These are phyloP conservation scores for Gasteruption jaculator DNA, from an alignment of 2,888 invertebrate genomes.

Conservation along the genomic window DNA sequence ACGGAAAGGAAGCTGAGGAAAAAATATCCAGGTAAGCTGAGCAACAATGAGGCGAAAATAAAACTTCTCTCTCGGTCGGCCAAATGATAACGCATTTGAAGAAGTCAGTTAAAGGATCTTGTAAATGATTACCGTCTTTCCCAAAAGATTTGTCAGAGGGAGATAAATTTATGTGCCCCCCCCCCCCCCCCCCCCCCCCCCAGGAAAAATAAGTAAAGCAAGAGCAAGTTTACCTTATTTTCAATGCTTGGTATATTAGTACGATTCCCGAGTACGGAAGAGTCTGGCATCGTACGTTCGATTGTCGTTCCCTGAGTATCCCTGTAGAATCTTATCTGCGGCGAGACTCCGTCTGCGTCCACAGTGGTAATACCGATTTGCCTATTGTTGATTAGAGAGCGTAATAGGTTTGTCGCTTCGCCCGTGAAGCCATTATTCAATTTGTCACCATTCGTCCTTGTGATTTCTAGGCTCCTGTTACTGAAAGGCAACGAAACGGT, in stretches of 20 bases:
- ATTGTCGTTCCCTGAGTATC: slow-evolving; percentile 56
- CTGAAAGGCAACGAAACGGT: slow-evolving; percentile 25
- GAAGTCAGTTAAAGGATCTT: too few species aligned
- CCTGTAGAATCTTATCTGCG: slow-evolving; percentile 60
- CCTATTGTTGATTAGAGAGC: slow-evolving; percentile 73
- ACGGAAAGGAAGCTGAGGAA: too few species aligned
- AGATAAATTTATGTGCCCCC: too few species aligned
- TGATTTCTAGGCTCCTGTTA: slow-evolving; percentile 48
- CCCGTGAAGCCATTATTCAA: slow-evolving; percentile 52
- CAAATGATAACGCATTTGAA: too few species aligned
- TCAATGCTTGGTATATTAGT: slow-evolving; percentile 43
- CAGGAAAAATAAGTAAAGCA: slow-evolving; percentile 2
- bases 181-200: too few species aligned
- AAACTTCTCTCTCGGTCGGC: too few species aligned
- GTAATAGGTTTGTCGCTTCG: slow-evolving; percentile 71
- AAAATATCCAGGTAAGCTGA: too few species aligned
- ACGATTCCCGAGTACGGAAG: slow-evolving; percentile 45
- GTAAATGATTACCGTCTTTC: too few species aligned
- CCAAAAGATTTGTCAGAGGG: too few species aligned
- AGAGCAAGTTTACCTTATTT: slow-evolving; percentile 44
- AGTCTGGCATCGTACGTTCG: slow-evolving; percentile 52
- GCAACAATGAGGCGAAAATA: too few species aligned
- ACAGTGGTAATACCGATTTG: slow-evolving; percentile 64
- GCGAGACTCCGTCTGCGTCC: slow-evolving; percentile 41
- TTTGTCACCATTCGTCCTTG: slow-evolving; percentile 47